Conservation (phyloP, 1,140 invertebrate genomes). For the Dendrolimus punctatus region DNA sequence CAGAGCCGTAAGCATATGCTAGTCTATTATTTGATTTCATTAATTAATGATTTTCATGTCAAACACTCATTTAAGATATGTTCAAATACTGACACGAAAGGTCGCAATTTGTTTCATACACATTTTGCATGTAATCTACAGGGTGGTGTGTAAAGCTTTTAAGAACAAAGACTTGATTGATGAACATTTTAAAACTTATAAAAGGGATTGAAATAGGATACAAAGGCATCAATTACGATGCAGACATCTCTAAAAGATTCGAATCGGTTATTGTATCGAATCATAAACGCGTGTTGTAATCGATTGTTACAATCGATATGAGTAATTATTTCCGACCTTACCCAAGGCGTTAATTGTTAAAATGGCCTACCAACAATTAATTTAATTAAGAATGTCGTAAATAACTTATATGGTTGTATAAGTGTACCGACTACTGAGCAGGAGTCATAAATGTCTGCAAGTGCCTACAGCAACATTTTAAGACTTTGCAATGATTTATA, state of each 20-base stretch:
- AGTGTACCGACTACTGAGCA: slow-evolving; percentile 21
- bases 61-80: too few relatives aligned
- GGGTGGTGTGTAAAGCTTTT: too few relatives aligned
- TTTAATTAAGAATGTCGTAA: slow-evolving; percentile 47
- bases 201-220: slow-evolving; percentile 15
- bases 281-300: slow-evolving; percentile 35
- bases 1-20: too few relatives aligned
- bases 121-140: too few relatives aligned
- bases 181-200: slow-evolving; percentile 13
- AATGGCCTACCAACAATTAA: slow-evolving; percentile 43
- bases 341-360: slow-evolving; percentile 41
- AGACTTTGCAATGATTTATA: too few relatives aligned
- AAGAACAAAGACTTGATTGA: slow-evolving; percentile 8
- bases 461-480: too few relatives aligned
- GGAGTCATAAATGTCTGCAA: not conserved
- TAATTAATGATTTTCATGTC: too few relatives aligned
- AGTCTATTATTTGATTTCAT: too few relatives aligned
- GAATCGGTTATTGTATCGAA: slow-evolving; percentile 44
- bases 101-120: too few relatives aligned
- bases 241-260: slow-evolving; percentile 34
- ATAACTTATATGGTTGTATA: slow-evolving; percentile 17
- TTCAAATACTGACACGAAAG: too few relatives aligned
- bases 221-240: slow-evolving; percentile 13
- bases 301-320: slow-evolving; percentile 43
- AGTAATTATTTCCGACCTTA: slow-evolving; percentile 54